Conservation (phyloP, 2,888 invertebrate genomes). For the Holacanthella duospinosa region DNA sequence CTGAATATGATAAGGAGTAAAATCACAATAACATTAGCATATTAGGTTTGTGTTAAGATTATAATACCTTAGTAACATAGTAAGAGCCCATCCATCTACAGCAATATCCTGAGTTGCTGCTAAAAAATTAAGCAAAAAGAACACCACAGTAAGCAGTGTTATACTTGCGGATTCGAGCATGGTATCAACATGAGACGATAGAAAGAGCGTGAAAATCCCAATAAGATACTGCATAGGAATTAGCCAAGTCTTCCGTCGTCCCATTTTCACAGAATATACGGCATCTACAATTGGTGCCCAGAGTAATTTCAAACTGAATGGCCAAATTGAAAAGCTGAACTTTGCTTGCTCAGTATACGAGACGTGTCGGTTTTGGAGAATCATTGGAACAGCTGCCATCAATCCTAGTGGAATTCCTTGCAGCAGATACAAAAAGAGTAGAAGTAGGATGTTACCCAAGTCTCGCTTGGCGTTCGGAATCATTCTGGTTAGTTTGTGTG, state of each 20-base stretch:
- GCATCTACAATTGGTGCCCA: slow-evolving; percentile 99
- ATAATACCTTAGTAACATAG: slow-evolving; percentile 80
- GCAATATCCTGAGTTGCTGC: slow-evolving; percentile 99
- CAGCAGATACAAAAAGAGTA: slow-evolving; percentile 84
- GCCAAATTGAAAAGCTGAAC: slow-evolving; percentile 48
- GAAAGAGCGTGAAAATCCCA: slow-evolving; percentile 75
- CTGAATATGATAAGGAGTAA: slow-evolving; percentile 48
- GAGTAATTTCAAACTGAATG: slow-evolving; percentile 69
- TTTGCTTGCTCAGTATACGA: slow-evolving; percentile 82
- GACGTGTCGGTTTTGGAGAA: slow-evolving; percentile 81
- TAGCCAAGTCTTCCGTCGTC: slow-evolving; percentile 89
- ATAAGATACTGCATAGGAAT: slow-evolving; percentile 87
- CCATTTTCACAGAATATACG: slow-evolving; percentile 68
- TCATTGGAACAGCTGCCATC: slow-evolving; percentile 87
- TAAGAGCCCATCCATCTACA: slow-evolving; percentile 97
- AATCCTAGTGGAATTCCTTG: slow-evolving; percentile 93
- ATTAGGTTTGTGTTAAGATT: too few relatives aligned
- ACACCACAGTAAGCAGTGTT: slow-evolving; percentile 65
- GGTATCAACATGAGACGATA: slow-evolving; percentile 63
- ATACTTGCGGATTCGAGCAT: slow-evolving; percentile 64
- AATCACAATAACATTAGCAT: too few relatives aligned
- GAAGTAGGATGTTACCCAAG: slow-evolving; percentile 66
- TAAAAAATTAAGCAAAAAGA: slow-evolving; percentile 85
- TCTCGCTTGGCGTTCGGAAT: slow-evolving; percentile 49
- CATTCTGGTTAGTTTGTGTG: too few relatives aligned